These are phyloP conservation scores for Forbesichthys agassizii DNA, from an alignment of 2,113 vertebrate genomes.

Conservation along the genomic window DNA sequence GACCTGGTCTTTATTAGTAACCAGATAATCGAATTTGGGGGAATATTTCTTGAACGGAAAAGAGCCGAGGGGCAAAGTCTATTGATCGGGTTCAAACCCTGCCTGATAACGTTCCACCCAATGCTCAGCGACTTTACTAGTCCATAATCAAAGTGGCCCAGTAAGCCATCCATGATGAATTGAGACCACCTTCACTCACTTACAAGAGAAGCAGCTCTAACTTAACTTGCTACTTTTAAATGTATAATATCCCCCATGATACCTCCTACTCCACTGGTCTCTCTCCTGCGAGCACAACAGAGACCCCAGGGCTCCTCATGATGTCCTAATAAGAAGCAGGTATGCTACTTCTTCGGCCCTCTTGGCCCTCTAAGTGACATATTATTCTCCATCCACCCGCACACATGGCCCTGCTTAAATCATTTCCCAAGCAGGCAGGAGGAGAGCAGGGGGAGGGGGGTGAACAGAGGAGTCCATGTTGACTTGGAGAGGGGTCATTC, in stretches of 20 bases:
- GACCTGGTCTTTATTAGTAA: conserved; percentile 93
- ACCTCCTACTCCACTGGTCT: not conserved
- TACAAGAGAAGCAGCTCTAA: conserved; percentile 27
- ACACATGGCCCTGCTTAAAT: conserved; percentile 81
- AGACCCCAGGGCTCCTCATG: conserved; percentile 51
- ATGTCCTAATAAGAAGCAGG: conserved; percentile 77
- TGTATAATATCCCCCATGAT: conserved; percentile 51
- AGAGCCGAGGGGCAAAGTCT: conserved; percentile 73
- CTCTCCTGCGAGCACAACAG: conserved; percentile 14
- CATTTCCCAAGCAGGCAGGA: conserved; percentile 75
- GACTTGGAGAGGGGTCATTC: conserved; percentile 67
- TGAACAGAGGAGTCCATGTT: conserved; percentile 66
- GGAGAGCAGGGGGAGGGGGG: conserved; percentile 14
- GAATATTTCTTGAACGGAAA: conserved; percentile 83
- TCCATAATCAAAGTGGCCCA: conserved; percentile 29
- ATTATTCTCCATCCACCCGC: conserved; percentile 74
- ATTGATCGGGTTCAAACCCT: conserved; percentile 57
- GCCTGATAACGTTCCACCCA: conserved; percentile 15
- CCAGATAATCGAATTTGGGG: conserved; percentile 91
- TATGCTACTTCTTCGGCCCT: conserved; percentile 64
- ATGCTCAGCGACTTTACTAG: conserved; percentile 32
- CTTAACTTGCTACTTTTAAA: conserved; percentile 55
- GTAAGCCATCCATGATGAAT: conserved; percentile 32
- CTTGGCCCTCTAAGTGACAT: conserved; percentile 74
- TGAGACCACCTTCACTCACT: conserved; percentile 17